Percentiles rank a stretch among this genome's conserved stretches.
These are phyloP conservation scores for Corydoras maculifer DNA, from an alignment of 2,113 vertebrate species.

Conservation along the genomic window DNA sequence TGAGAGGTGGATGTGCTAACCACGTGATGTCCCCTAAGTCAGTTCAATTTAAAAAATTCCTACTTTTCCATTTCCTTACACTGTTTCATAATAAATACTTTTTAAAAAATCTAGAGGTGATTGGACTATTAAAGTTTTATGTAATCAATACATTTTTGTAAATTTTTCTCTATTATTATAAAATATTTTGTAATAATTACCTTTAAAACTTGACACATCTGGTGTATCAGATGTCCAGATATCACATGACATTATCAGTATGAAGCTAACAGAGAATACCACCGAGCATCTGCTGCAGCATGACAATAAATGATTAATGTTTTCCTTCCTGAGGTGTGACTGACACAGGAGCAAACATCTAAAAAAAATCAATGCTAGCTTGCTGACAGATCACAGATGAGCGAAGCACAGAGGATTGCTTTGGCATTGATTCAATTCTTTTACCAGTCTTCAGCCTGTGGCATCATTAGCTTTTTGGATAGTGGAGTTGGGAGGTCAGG, in stretches of 20 bases:
- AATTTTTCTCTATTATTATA: not conserved
- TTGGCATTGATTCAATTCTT: constrained; percentile 33
- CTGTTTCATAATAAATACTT: too few relatives aligned
- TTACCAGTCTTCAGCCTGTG: constrained; percentile 18
- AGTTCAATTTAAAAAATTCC: too few relatives aligned
- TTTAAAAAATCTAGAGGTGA: too few relatives aligned
- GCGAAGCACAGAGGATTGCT: constrained; percentile 28
- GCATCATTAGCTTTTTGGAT: constrained; percentile 18
- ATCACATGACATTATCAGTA: constrained; percentile 21
- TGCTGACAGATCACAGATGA: constrained; percentile 28
- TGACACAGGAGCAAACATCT: constrained; percentile 28
- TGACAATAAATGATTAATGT: constrained; percentile 44
- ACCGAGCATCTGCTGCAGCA: constrained; percentile 21
- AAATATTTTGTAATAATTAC: not conserved
- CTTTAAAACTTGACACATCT: not conserved
- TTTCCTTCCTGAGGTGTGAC: constrained; percentile 31
- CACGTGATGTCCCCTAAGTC: too few relatives aligned
- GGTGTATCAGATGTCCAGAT: constrained; percentile 20
- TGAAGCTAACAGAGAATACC: constrained; percentile 21
- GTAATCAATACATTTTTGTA: too few relatives aligned
- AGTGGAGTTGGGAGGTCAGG: constrained; percentile 16
- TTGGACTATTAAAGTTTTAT: too few relatives aligned
- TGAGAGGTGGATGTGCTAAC: too few relatives aligned
- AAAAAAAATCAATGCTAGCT: constrained; percentile 35
- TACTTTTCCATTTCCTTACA: too few relatives aligned